Evolutionary conservation across 2,888 invertebrate species (phyloP).

Genomic region (Tiliacea citrago): DNA sequence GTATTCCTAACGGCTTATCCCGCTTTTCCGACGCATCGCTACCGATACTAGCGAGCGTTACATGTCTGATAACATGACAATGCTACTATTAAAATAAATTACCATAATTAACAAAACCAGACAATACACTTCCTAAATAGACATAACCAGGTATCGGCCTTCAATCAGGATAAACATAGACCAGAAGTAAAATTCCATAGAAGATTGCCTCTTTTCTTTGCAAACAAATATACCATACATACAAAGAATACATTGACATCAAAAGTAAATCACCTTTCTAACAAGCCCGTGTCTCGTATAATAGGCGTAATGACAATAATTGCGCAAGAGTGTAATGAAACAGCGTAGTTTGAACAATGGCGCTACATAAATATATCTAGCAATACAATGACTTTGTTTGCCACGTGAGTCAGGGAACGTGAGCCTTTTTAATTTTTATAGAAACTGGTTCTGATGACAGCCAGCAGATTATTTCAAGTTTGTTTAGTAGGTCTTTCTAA

Average conservation of each 20-base stretch:
- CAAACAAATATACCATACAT: neutral
- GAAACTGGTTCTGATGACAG: conserved; percentile 5
- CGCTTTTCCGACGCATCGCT: neutral
- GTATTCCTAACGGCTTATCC: too few species aligned
- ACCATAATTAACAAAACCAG: neutral
- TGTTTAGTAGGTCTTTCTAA: neutral
- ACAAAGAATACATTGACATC: conserved; percentile 33
- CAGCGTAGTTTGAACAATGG: conserved; percentile 41
- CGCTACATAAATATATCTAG: conserved; percentile 29
- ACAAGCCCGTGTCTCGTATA: conserved; percentile 24
- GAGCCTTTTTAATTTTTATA: conserved; percentile 23
- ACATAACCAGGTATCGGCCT: neutral
- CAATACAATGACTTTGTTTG: conserved; percentile 46
- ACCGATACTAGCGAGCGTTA: neutral
- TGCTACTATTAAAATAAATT: neutral
- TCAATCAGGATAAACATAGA: conserved; percentile 5
- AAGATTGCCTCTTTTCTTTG: neutral
- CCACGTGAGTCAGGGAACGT: conserved; percentile 17
- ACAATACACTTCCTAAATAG: conserved; percentile 8
- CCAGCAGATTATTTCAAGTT: neutral
- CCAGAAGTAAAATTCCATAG: conserved; percentile 11
- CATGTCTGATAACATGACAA: neutral
- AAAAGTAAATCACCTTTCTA: conserved; percentile 54
- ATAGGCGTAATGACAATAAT: conserved; percentile 46
- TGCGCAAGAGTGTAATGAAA: conserved; percentile 43